Evolutionary conservation across 2,113 vertebrate species (phyloP).

Genomic region (Chaenocephalus aceratus): DNA sequence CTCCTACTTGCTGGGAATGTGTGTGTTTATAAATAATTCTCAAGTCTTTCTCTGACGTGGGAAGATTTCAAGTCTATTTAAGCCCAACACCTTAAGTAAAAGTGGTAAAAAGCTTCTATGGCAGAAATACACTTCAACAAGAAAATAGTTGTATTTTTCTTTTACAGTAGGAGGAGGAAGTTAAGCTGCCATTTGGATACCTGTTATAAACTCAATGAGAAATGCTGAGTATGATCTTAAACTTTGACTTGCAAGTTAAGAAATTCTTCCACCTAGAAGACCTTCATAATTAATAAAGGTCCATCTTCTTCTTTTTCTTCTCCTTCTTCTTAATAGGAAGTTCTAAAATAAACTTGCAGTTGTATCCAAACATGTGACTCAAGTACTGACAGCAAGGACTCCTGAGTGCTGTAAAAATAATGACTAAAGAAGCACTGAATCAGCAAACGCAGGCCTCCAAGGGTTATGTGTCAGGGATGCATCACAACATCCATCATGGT

Average conservation of each 20-base stretch:
- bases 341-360: slow-evolving; percentile 9
- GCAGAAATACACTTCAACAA: slow-evolving; percentile 3
- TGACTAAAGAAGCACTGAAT: slow-evolving; percentile 10
- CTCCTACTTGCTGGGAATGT: no score
- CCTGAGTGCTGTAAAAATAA: slow-evolving; percentile 10
- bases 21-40: no score
- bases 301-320: no score
- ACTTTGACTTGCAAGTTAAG: slow-evolving; percentile 9
- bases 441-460: slow-evolving; percentile 4
- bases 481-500: slow-evolving; percentile 12
- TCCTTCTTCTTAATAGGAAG: no score
- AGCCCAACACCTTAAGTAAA: neutral
- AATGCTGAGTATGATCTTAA: neutral
- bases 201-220: slow-evolving; percentile 5
- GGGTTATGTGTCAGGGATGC: slow-evolving; percentile 21
- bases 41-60: no score
- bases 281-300: no score
- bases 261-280: neutral
- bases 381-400: neutral
- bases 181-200: neutral
- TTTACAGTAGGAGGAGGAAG: neutral
- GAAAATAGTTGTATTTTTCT: neutral
- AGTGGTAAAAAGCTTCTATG: neutral
- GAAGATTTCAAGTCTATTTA: no score
- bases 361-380: slow-evolving; percentile 31